Conservation (phyloP, 2,797 vertebrate species). For the Hippoglossus hippoglossus region DNA sequence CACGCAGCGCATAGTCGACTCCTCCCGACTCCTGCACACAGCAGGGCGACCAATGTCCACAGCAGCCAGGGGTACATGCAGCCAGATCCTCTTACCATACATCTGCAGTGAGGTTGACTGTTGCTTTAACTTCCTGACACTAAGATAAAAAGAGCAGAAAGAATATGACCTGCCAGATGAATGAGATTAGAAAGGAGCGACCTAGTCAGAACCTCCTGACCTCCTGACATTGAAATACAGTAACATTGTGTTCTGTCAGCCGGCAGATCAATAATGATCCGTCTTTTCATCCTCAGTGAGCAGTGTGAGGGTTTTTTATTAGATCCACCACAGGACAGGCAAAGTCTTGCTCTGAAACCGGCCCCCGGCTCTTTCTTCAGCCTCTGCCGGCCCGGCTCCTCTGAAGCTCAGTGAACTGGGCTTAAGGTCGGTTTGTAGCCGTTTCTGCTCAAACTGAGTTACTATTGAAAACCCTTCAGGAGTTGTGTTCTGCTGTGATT, state of each 20-base stretch:
- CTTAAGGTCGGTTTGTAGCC: neutral
- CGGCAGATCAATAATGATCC: slow-evolving; percentile 28
- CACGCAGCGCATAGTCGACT: slow-evolving; percentile 32
- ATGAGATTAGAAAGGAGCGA: slow-evolving; percentile 21
- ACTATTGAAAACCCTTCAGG: too few species aligned
- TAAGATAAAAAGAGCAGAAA: slow-evolving; percentile 8
- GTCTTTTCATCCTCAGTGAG: slow-evolving; percentile 16
- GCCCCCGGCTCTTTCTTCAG: slow-evolving; percentile 29
- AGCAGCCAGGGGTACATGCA: slow-evolving; percentile 41
- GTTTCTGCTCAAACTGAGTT: too few species aligned
- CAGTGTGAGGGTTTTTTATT: slow-evolving; percentile 8
- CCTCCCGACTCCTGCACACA: slow-evolving; percentile 42
- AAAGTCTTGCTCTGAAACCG: slow-evolving; percentile 16
- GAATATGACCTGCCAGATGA: slow-evolving; percentile 10
- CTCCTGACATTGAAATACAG: neutral
- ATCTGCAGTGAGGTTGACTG: slow-evolving; percentile 18
- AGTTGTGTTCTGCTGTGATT: too few species aligned
- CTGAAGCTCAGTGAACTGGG: slow-evolving; percentile 9
- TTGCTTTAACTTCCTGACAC: slow-evolving; percentile 9
- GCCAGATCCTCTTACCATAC: slow-evolving; percentile 42
- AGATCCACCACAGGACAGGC: slow-evolving; percentile 2
- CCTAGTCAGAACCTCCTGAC: slow-evolving; percentile 15
- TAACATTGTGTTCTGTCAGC: slow-evolving; percentile 15
- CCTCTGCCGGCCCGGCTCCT: neutral
- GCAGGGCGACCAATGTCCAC: slow-evolving; percentile 41